Evolutionary conservation across 2,797 vertebrate species (phyloP).

Genomic region (Darevskia nairensis): DNA sequence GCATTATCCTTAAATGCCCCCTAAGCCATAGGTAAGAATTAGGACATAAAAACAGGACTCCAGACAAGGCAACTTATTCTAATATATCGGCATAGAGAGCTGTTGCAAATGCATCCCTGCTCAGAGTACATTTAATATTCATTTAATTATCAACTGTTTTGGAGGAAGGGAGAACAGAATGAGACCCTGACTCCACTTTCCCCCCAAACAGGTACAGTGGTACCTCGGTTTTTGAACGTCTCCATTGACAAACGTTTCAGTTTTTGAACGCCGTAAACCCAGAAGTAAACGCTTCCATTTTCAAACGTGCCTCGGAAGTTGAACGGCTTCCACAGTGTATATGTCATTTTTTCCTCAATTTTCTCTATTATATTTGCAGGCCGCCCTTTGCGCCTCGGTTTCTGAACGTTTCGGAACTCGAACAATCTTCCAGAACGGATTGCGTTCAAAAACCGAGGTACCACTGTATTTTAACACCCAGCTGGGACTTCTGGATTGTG

Average conservation of each 20-base stretch:
- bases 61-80: background rate
- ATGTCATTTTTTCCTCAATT: no score
- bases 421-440: no score
- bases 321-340: no score
- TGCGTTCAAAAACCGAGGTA: no score
- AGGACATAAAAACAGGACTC: background rate
- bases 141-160: background rate
- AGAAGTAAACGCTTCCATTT: no score
- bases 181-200: background rate
- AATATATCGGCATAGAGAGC: background rate
- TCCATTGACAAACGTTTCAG: no score
- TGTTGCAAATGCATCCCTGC: background rate
- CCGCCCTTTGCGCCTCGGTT: no score
- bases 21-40: background rate
- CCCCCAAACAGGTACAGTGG: background rate
- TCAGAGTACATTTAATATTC: background rate
- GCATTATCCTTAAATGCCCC: background rate
- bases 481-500: background rate
- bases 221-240: no score
- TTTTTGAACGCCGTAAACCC: no score
- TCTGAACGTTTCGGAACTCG: no score
- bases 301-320: no score
- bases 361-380: no score
- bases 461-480: background rate
- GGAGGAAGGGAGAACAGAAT: background rate